Evolutionary conservation across 2,888 invertebrate species (phyloP), one percentile per base, ranked within the genome.

Genomic region (Sminthurinus aureus): DNA sequence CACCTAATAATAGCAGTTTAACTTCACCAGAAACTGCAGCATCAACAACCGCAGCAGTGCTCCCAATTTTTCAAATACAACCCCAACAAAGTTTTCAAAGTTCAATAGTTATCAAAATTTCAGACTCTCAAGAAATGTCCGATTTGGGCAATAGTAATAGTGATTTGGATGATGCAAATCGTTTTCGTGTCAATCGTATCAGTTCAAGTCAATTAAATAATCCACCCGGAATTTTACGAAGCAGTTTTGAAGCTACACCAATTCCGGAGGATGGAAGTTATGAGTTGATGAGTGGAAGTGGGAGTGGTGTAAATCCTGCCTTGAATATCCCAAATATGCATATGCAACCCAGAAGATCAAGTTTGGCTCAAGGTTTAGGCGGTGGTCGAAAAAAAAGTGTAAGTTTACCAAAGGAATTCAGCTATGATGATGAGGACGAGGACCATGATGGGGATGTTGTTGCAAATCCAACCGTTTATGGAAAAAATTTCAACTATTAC

Each of bases 191-290:
- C 8, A 86, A 87, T 78, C 87, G 88, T 12, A 88, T 88, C 18
- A 84, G 80, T 71, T 88, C 88, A 13, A 78, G 84, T 1, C 86
- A 87, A 76, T 79, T 88, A 13, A 20, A n/a, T 73, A 20, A 51
- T n/a, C 74, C 69, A 67, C 75, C 83, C 15, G n/a, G 22, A 22
- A 24, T 76, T 22, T 20, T 78, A 69, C 20, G 38, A 2, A n/a
- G n/a, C 4, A 24, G n/a, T 13, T 51, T 24, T 52, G 78, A 78
- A 24, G 52, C 64, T n/a, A 69, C 71, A 4, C 24, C 84, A 9
- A 88, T 88, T 78, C 87, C 87, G 0, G 87, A 88, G 81, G 87
- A 88, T 82, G 90, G 90, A 4, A 90, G 90, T 77, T 90, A 90
- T 85, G 91, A 90, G 84, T 89, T 86, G 69, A 79, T 84, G 22